Conservation (phyloP, 2,113 vertebrate species). For the Colinus virginianus region DNA sequence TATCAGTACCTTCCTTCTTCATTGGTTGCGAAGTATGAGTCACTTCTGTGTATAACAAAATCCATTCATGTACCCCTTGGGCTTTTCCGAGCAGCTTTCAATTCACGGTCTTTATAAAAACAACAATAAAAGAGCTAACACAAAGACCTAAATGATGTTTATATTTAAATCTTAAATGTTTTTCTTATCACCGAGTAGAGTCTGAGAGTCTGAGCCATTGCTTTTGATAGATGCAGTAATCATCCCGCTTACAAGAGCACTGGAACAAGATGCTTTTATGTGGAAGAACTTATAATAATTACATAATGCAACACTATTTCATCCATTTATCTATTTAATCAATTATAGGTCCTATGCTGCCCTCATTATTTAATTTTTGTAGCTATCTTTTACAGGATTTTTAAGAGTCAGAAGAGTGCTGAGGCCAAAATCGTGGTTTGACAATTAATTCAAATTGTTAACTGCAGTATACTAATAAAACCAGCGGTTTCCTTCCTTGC, state of each 20-base stretch:
- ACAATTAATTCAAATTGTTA: background rate
- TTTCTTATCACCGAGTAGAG: background rate
- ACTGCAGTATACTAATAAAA: background rate
- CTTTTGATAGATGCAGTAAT: background rate
- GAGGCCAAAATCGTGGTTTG: background rate
- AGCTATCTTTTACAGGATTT: background rate
- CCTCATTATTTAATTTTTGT: background rate
- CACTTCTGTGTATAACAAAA: background rate
- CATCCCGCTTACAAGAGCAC: background rate
- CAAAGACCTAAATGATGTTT: background rate
- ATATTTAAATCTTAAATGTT: background rate
- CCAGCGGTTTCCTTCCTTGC: background rate
- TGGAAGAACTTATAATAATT: background rate
- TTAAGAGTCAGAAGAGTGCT: background rate
- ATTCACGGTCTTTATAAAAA: background rate
- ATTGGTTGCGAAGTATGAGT: background rate
- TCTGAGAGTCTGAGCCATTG: background rate
- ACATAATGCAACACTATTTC: background rate
- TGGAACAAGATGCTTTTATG: background rate
- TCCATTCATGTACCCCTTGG: background rate
- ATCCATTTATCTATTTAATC: background rate
- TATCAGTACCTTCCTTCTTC: background rate
- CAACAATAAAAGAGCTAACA: background rate
- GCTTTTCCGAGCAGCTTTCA: background rate
- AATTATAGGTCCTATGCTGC: background rate